A percentile compares a stretch with the other conserved stretches of the same genome.
These are phyloP conservation scores for Acanthosepion pharaonis DNA, from an alignment of 2,888 invertebrate species.

Conservation along the genomic window DNA sequence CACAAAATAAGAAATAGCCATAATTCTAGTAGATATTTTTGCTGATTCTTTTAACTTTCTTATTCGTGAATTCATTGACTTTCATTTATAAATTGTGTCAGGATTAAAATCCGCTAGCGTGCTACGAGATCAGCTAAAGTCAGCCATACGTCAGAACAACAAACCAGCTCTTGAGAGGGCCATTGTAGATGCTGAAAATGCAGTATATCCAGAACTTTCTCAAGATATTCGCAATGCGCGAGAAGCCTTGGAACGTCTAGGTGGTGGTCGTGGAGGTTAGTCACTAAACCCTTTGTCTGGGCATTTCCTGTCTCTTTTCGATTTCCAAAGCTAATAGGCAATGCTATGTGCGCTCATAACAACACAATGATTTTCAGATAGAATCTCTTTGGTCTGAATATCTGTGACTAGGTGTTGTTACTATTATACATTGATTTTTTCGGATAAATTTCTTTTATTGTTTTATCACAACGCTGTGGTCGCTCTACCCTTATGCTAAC, in stretches of 20 bases:
- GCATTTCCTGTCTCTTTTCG: background rate
- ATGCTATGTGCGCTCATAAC: background rate
- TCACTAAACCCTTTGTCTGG: background rate
- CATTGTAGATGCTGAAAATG: conserved; percentile 2
- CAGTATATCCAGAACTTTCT: background rate
- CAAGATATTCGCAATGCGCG: background rate
- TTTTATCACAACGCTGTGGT: background rate
- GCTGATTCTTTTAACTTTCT: background rate
- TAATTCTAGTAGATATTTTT: background rate
- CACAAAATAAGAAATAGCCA: background rate
- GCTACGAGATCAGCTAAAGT: background rate
- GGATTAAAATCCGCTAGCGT: background rate
- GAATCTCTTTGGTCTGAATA: background rate
- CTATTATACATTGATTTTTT: background rate
- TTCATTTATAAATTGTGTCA: background rate
- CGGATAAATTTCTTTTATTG: background rate
- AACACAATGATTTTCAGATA: background rate
- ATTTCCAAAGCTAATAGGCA: background rate
- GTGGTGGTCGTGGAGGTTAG: conserved; percentile 39
- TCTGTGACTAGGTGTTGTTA: background rate
- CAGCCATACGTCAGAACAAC: background rate
- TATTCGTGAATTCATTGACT: background rate
- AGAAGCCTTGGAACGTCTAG: background rate
- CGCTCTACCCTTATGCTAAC: background rate
- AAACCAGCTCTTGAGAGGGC: background rate